Evolutionary conservation across 2,888 invertebrate species (phyloP).

Genomic region (Ophraella communa): DNA sequence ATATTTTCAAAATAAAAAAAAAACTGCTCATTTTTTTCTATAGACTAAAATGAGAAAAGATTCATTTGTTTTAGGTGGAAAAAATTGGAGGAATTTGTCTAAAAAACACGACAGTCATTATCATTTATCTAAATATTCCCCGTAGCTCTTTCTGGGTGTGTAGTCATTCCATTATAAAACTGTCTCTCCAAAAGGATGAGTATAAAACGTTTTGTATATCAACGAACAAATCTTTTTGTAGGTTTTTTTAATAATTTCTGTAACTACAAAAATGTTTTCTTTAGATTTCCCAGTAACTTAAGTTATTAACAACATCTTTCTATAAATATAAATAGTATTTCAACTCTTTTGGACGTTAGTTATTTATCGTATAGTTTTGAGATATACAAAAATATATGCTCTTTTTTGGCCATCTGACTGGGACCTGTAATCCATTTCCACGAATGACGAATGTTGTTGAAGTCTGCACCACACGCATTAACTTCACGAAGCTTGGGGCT

Average conservation of each 20-base stretch:
- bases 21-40: no score
- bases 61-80: no score
- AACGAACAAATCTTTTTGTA: not conserved
- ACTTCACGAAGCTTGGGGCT: conserved; percentile 56
- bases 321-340: no score
- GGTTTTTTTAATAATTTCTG: not conserved
- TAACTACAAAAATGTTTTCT: no score
- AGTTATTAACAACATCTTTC: no score
- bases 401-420: not conserved
- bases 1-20: not conserved
- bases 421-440: conserved; percentile 13
- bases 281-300: no score
- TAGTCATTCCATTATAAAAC: conserved; percentile 41
- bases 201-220: not conserved
- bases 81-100: conserved; percentile 35
- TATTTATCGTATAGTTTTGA: no score
- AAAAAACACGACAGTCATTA: conserved; percentile 32
- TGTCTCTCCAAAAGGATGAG: conserved; percentile 13
- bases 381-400: not conserved
- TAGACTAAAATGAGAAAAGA: no score
- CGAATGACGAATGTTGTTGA: conserved; percentile 58
- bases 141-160: conserved; percentile 52
- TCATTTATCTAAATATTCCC: conserved; percentile 37
- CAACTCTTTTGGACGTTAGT: no score
- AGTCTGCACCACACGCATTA: conserved; percentile 60